Evolutionary conservation across 2,113 vertebrate species (phyloP), one percentile per base, ranked within the genome.

Genomic region (Gobius niger): DNA sequence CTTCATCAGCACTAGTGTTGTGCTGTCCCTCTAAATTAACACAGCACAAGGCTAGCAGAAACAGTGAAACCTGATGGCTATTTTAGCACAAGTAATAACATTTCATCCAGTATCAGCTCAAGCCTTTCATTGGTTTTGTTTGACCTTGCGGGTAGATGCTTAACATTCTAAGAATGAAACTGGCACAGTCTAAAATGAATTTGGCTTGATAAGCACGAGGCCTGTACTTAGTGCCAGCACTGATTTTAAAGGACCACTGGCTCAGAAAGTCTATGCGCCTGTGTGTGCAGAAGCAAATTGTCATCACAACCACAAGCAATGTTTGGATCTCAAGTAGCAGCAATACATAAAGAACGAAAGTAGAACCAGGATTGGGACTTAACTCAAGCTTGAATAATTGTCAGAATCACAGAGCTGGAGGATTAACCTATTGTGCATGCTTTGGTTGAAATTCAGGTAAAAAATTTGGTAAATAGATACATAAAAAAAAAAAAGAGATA

Each of bases 121-220:
- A 73, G 78, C 77, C 69, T 57, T 82, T 77, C 71, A 71, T 49
- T 76, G 80, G 66, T 85, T 54, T 83, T 83, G 87, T 75, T 75
- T 85, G 87, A 89, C 86, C 86, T 90, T 85, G 80, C 67, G 15
- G 34, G 67, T 83, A 81, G 81, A 89, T 85, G 81, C 80, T 87
- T 87, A 85, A 85, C 82, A 83, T 82, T 83, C 80, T 70, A 82
- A 80, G 82, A 87, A 86, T 81, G 76, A 85, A 89, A 87, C 80
- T 87, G 86, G 83, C 83, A 81, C 77, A 78, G 65, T 63, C 69
- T 75, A 40, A 76, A 87, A 90, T 87, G 85, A 80, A 82, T 83
- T 87, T 85, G 82, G 85, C 87, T 78, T 78, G 82, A 88, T 82
- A 85, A 82, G 80, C 80, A 65, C 12, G 67, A 70, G 70, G 78